Conservation (phyloP, 1,140 invertebrate species). For the Drosophila mojavensis region DNA sequence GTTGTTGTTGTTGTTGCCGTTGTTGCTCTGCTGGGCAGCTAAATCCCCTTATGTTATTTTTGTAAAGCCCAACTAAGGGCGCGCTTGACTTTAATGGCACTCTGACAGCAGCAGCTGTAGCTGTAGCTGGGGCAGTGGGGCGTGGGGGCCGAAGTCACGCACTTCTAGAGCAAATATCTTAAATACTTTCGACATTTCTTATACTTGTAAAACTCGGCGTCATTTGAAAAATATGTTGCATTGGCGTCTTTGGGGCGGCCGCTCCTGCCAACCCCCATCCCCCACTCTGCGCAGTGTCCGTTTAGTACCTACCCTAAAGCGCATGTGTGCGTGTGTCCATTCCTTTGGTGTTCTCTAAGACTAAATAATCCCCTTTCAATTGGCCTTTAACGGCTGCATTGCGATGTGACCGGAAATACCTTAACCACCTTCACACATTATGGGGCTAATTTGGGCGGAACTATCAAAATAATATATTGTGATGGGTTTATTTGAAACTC, state of each 20-base stretch:
- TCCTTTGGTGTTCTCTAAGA: too few relatives aligned
- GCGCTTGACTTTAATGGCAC: conserved; percentile 43
- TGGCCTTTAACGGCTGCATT: too few relatives aligned
- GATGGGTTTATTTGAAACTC: too few relatives aligned
- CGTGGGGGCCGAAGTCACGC: background rate
- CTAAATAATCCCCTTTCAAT: too few relatives aligned
- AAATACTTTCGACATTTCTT: conserved; percentile 51
- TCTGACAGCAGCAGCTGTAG: conserved; percentile 26
- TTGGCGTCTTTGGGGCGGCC: background rate
- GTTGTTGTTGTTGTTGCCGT: conserved; percentile 5
- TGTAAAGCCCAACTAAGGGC: conserved; percentile 38
- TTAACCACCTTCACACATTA: too few relatives aligned
- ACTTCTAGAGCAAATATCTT: conserved; percentile 33
- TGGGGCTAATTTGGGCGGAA: too few relatives aligned
- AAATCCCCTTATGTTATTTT: conserved; percentile 38
- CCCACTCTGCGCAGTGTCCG: too few relatives aligned
- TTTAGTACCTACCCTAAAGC: background rate
- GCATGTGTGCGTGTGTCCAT: too few relatives aligned
- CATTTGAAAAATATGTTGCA: conserved; percentile 17
- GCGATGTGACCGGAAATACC: too few relatives aligned
- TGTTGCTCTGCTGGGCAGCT: conserved; percentile 20
- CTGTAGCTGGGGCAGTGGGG: background rate
- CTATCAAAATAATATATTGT: too few relatives aligned
- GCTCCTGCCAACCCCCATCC: too few relatives aligned
- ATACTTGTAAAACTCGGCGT: conserved; percentile 11